Base-by-base conservation (phyloP, 1,140 invertebrate genomes). In the Ceratina australensis region DNA sequence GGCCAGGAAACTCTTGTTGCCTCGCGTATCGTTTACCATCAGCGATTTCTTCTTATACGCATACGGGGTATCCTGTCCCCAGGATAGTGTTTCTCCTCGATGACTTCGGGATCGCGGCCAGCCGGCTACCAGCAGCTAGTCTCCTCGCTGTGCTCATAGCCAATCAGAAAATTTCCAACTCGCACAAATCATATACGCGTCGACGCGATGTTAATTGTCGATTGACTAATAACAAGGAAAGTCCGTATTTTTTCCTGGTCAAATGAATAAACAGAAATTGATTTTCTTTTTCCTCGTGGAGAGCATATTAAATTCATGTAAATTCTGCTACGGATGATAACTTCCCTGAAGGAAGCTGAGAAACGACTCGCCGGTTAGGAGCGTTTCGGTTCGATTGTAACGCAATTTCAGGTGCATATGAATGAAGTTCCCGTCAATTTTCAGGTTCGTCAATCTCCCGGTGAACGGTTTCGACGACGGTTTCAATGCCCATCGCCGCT, bases 1-100 rank as follows among this genome's bases (percentile, higher is more conserved):
- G 82, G 67, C 67, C 87, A 87, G 85, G 86, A 87, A 89, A 89
- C 86, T 89, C 82, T 76, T 67, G 82, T 65, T 79, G 74, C 73
- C 79, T 64, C 74, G 78, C 83, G 80, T 89, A 89, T 89, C 87
- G 81, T 85, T 89, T 89, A 88, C 88, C 87, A 81, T 86, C 88
- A 78, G 81, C 88, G 86, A 88, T 88, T 89, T 88, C 86, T 87
- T 89, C 82, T 89, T 87, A 82, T 84, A 64, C 52, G 84, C 85
- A 7, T 42, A 42, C 33, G 76, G 81, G 79, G 84, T 89, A 89
- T 89, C 86, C 88, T 86, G 87, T 83, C 84, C 64, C 85, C 78
- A 60, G 88, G 85, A 89, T 89, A 87, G 79, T 87, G 67, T 89
- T 89, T 87, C 88, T 75, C 61, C 47, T 76, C 76, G 78, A 85